Conservation (phyloP, 2,113 vertebrate genomes). For the Himantopus leucocephalus region DNA sequence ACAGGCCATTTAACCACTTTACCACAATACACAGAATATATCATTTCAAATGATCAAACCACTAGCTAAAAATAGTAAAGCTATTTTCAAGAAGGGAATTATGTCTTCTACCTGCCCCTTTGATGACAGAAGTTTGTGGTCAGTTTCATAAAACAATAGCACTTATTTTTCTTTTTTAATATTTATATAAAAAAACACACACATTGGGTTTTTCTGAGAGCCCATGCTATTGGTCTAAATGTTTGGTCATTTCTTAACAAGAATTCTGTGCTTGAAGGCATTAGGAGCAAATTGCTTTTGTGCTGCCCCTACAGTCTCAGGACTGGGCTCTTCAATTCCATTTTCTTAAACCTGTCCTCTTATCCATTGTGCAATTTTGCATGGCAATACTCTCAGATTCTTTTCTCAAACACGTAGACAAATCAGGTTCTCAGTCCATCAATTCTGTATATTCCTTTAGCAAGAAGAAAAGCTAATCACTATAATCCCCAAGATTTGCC, state of each 20-base stretch:
- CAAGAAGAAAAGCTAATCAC: not conserved
- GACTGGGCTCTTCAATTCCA: not conserved
- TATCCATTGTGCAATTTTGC: not conserved
- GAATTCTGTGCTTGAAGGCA: not conserved
- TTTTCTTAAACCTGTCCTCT: not conserved
- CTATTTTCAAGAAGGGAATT: not conserved
- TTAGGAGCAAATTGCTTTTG: not conserved
- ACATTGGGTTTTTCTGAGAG: not conserved
- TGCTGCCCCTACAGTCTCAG: not conserved
- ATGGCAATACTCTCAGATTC: not conserved
- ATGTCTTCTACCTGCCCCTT: not conserved
- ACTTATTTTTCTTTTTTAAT: too few species aligned
- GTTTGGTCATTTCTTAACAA: not conserved
- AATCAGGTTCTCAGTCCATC: not conserved
- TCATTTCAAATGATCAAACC: not conserved
- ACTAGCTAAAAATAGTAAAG: not conserved
- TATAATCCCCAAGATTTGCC: not conserved
- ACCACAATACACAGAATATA: not conserved
- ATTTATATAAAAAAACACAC: not conserved
- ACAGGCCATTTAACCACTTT: not conserved
- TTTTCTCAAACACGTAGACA: not conserved
- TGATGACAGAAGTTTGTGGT: not conserved
- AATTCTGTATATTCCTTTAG: not conserved
- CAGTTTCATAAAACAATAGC: not conserved
- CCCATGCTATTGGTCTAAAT: not conserved